Evolutionary conservation across 2,113 vertebrate species (phyloP), one percentile per base, ranked within the genome.

Genomic region (Amphilophus citrinellus): DNA sequence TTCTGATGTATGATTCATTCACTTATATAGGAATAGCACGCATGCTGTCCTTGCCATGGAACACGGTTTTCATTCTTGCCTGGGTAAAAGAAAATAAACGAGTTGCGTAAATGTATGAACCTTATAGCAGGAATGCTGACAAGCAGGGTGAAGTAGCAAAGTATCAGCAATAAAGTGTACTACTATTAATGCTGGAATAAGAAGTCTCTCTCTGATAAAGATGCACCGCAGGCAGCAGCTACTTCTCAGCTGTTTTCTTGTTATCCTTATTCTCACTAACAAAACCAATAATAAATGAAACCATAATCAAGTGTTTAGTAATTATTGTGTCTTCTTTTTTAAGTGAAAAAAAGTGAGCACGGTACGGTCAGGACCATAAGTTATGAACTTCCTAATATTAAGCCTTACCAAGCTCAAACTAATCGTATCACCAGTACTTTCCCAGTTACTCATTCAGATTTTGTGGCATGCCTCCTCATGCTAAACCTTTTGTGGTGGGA

Each of bases 401-500:
- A 75, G 62, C 37, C 32, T 14, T 83, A 44, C 57, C 57, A 73
- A 79, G 60, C 11, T 60, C 87, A 62, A 84, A 77, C 61, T 24
- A 63, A 73, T 79, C 14, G 47, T 20, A 20, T 78, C 42, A 68
- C 47, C 35, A 18, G 30, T 61, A 80, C 32, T 58, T 79, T 60
- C 65, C 35, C 62, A 62, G 60, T 66, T 82, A 86, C 76, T 85
- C 59, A 83, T 86, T 66, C 60, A 61, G 7, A 56, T 76, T 77
- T 84, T 76, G n/a, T 60, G 73, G 24, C 77, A 57, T 78, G 77
- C n/a, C 27, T 71, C 18, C 32, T 83, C 76, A 61, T 75, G 71
- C 65, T 78, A 76, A 91, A 77, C 87, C 57, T 63, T 83, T 81
- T 84, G 80, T 84, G 65, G 30, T 61, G 61, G 73, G 11, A 71